Conservation (phyloP, 2,797 vertebrate species). For the Alectoris magna region DNA sequence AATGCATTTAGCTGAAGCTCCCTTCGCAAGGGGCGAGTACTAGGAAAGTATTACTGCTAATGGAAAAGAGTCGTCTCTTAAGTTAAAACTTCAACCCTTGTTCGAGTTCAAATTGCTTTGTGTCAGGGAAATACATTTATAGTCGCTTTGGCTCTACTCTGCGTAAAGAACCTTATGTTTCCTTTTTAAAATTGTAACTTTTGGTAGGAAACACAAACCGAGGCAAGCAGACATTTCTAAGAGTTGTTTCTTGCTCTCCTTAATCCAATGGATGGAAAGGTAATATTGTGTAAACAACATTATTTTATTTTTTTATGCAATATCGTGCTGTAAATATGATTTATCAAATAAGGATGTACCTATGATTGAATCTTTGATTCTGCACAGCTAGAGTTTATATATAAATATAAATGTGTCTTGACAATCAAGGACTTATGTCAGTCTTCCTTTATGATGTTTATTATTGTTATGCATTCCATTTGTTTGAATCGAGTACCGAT, state of each 20-base stretch:
- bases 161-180: conserved; percentile 76
- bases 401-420: conserved; percentile 88
- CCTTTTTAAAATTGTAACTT: conserved; percentile 74
- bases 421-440: conserved; percentile 92
- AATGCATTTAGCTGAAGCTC: conserved; percentile 71
- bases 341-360: conserved; percentile 84
- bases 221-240: conserved; percentile 82
- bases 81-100: conserved; percentile 72
- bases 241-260: conserved; percentile 85
- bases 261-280: conserved; percentile 85
- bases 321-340: conserved; percentile 86
- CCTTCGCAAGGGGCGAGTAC: conserved; percentile 72
- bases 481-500: conserved; percentile 85
- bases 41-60: conserved; percentile 77
- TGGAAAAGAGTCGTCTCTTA: conserved; percentile 68
- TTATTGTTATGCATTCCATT: conserved; percentile 91
- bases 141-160: conserved; percentile 78
- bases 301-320: conserved; percentile 89
- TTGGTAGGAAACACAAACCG: conserved; percentile 80
- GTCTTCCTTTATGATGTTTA: conserved; percentile 84
- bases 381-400: conserved; percentile 88
- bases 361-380: conserved; percentile 86
- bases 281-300: conserved; percentile 85
- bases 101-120: conserved; percentile 76
- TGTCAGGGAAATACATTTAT: conserved; percentile 83